phyloP scores from a whole-genome alignment of 1,140 invertebrate genomes.

The Propsilocerus akamusi region DNA sequence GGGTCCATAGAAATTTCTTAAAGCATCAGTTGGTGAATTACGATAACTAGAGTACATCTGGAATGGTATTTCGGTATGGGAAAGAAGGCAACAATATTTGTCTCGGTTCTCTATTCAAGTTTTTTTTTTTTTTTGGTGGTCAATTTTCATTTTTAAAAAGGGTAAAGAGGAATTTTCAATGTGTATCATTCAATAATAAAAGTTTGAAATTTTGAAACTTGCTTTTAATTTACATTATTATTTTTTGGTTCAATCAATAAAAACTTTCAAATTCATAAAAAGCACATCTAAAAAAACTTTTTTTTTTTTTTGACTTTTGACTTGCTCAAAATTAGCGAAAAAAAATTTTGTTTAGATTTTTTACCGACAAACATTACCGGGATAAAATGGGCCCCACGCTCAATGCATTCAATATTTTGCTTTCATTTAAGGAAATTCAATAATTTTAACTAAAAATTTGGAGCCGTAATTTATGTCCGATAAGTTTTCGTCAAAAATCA shows the following conservation, averaged over 20 bases:
- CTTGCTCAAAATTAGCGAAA: neutral
- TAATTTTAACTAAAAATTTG: neutral
- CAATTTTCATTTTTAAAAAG: constrained; percentile 2
- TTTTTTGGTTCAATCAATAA: neutral
- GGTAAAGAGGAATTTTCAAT: no score
- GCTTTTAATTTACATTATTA: neutral
- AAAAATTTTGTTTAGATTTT: neutral
- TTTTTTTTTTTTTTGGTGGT: constrained; percentile 3
- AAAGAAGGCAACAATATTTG: neutral
- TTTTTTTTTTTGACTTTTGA: neutral
- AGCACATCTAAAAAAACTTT: neutral
- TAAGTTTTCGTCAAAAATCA: constrained; percentile 7
- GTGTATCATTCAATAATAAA: neutral
- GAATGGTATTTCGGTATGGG: neutral
- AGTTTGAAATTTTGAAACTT: constrained; percentile 3
- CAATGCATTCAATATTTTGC: neutral
- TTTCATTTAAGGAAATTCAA: neutral
- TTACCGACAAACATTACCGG: neutral
- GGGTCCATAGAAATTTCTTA: neutral
- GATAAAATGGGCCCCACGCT: neutral
- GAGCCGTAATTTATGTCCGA: constrained; percentile 4
- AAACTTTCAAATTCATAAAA: neutral
- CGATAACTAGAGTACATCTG: neutral
- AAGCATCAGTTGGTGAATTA: neutral
- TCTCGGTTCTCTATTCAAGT: neutral